Conservation (phyloP, 2,888 invertebrate species). For the Leucania comma region DNA sequence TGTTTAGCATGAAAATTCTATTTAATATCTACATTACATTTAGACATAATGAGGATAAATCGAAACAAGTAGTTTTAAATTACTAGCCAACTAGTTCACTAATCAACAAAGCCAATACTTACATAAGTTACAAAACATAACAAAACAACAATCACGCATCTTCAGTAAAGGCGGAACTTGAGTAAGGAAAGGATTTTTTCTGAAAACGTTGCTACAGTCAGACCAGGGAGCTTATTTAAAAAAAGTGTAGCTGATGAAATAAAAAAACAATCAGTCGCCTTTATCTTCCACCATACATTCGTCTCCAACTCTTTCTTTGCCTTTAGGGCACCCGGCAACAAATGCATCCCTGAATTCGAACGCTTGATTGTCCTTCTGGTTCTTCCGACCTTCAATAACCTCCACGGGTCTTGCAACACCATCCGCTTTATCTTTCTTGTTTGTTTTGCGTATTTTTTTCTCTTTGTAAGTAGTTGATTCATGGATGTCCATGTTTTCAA, state of each 20-base stretch:
- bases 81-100: slow-evolving; percentile 1
- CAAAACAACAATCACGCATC: not conserved
- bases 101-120: not conserved
- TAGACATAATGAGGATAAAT: not conserved
- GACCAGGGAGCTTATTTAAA: not conserved
- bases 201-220: no score
- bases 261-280: not conserved
- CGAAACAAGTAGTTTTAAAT: not conserved
- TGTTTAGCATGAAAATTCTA: not conserved
- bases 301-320: not conserved
- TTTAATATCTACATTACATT: not conserved
- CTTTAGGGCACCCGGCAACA: not conserved
- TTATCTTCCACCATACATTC: not conserved
- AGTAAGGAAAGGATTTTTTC: not conserved
- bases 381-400: not conserved
- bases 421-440: not conserved
- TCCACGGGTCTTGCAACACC: not conserved
- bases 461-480: not conserved
- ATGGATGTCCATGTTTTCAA: not conserved
- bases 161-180: not conserved
- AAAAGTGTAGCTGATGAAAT: not conserved
- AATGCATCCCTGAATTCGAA: not conserved
- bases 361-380: not conserved
- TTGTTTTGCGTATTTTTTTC: not conserved
- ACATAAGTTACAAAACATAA: not conserved